Base-by-base conservation (phyloP, 2,888 invertebrate species). In the Cantharis rufa region DNA sequence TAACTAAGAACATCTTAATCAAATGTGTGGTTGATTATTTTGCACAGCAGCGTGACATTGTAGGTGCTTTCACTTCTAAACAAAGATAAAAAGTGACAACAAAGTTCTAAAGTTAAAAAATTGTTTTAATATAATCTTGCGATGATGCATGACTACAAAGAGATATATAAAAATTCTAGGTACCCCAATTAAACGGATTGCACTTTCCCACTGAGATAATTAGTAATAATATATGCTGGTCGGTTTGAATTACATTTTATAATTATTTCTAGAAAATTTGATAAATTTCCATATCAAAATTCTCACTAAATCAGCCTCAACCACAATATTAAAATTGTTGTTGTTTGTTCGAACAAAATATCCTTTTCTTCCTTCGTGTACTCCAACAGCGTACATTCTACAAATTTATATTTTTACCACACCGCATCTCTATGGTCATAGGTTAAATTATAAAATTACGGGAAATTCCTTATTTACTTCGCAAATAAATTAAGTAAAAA, bases 21-120 rank as follows among this genome's bases (percentile, higher is more conserved):
- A 66, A 64, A 66, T 66, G 64, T 48, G 48, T 66, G 64, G 64
- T 66, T 21, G 64, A 66, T 66, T 21, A 66, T 66, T 66, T 66
- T 24, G 21, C 64, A 66, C 24, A 66, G 24, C 24, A 66, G 64
- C 64, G 64, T 66, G 64, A 66, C 64, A 66, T 66, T 66, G 64
- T 66, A 66, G 64, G 64, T 66, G 77, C 77, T 77, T 76, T 74
- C 77, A 74, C 74, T 77, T 74, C 71, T 70, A 74, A 70, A 77
- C 15, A 68, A 74, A 73, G 77, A 77, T 62, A 66, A 70, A 66
- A 21, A 66, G 64, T 21, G n/a, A 66, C 64, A 66, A 66, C 24
- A 66, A 66, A 66, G 13, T 66, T 66, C 21, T 66, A 9, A 66
- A 21, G 18, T 66, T n/a, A 15, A 66, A 63, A 18, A 66, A 16